A percentile compares a stretch with the other conserved stretches of the same genome.
These are phyloP conservation scores for Sminthurides aquaticus DNA, from an alignment of 2,888 invertebrate genomes.

Conservation along the genomic window DNA sequence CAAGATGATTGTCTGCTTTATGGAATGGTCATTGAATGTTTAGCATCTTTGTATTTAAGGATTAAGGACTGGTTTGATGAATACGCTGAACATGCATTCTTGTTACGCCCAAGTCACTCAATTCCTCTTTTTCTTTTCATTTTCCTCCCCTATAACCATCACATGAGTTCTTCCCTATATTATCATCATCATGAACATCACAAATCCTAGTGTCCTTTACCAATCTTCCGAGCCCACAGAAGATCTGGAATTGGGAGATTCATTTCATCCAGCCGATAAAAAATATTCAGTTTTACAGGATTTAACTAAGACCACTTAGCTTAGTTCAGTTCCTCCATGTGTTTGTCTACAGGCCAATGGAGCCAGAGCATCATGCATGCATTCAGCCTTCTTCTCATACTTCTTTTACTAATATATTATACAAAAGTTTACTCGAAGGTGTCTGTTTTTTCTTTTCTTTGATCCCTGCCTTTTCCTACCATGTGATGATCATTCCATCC, in stretches of 20 bases:
- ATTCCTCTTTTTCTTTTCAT: constrained; percentile 20
- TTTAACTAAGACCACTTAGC: too few species aligned
- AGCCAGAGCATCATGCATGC: too few species aligned
- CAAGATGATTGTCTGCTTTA: background rate
- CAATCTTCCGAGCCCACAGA: background rate
- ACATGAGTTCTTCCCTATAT: background rate
- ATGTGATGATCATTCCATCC: too few species aligned
- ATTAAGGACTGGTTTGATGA: constrained; percentile 18
- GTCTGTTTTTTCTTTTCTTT: too few species aligned
- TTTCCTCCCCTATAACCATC: constrained; percentile 9
- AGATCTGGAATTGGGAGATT: background rate
- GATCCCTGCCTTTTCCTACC: too few species aligned
- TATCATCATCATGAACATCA: background rate
- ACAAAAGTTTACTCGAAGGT: too few species aligned
- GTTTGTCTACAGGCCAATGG: too few species aligned
- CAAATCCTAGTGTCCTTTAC: background rate
- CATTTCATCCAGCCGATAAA: too few species aligned
- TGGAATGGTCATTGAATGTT: background rate
- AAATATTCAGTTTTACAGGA: too few species aligned
- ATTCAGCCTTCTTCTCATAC: too few species aligned
- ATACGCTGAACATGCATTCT: constrained; percentile 22
- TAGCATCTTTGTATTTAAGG: background rate
- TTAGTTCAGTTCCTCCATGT: too few species aligned
- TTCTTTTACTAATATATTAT: too few species aligned
- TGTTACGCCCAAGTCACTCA: constrained; percentile 24